Conservation (phyloP, 2,888 invertebrate genomes). For the Stegana nigrithorax region DNA sequence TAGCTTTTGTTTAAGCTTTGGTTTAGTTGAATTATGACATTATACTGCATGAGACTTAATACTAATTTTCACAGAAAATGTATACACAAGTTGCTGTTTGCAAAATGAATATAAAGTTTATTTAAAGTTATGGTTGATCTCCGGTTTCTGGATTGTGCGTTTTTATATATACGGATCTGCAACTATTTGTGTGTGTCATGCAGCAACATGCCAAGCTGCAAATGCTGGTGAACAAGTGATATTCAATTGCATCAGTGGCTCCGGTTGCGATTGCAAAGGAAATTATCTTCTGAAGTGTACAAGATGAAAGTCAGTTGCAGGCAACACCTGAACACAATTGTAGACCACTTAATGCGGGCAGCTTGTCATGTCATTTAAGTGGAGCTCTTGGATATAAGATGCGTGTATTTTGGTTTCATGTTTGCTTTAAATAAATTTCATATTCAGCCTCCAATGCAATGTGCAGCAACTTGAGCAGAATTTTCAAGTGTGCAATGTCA, state of each 20-base stretch:
- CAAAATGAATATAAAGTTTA: constrained; percentile 10
- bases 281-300: too few species aligned
- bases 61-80: constrained; percentile 2
- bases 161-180: background rate
- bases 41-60: too few species aligned
- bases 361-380: constrained; percentile 15
- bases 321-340: constrained; percentile 59
- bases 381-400: too few species aligned
- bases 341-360: constrained; percentile 49
- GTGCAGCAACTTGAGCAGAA: constrained; percentile 26
- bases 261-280: constrained; percentile 61
- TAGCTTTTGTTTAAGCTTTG: too few species aligned
- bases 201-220: constrained; percentile 31
- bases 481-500: background rate
- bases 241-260: constrained; percentile 62
- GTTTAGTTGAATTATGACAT: too few species aligned
- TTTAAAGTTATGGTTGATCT: too few species aligned
- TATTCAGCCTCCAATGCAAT: constrained; percentile 54
- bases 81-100: background rate
- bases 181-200: constrained; percentile 4
- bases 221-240: constrained; percentile 48
- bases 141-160: constrained; percentile 10
- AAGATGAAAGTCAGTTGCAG: too few species aligned
- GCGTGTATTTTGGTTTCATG: background rate
- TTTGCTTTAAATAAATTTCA: constrained; percentile 31